These are phyloP conservation scores for Stenopsyche tienmushanensis DNA, from an alignment of 1,140 invertebrate genomes.

Conservation along the genomic window DNA sequence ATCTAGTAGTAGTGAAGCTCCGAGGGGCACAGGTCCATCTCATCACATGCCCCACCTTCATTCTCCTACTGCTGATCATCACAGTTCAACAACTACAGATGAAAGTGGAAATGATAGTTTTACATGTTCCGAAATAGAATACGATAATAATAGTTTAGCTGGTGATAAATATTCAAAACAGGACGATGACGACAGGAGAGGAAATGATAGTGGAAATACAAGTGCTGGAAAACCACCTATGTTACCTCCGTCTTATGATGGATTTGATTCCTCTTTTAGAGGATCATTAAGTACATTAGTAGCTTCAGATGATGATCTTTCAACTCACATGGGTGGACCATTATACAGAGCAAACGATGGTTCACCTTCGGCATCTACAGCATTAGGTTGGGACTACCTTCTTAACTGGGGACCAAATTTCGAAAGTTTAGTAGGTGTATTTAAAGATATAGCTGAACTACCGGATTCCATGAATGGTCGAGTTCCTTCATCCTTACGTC, in stretches of 20 bases:
- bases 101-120: constrained; percentile 97
- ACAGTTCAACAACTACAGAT: constrained; percentile 85
- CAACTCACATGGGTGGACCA: constrained; percentile 67
- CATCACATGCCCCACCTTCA: constrained; percentile 66
- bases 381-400: constrained; percentile 89
- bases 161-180: constrained; percentile 81
- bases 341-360: constrained; percentile 76
- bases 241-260: constrained; percentile 78
- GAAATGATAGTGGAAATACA: constrained; percentile 58
- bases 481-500: constrained; percentile 63
- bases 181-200: constrained; percentile 62
- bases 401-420: constrained; percentile 96
- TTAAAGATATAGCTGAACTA: constrained; percentile 93
- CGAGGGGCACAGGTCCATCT: constrained; percentile 62
- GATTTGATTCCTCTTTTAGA: constrained; percentile 89
- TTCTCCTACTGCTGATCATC: constrained; percentile 70
- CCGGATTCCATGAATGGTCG: constrained; percentile 75
- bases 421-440: constrained; percentile 91
- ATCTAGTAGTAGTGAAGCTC: constrained; percentile 86
- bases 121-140: constrained; percentile 97
- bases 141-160: constrained; percentile 83
- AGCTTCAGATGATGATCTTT: constrained; percentile 87
- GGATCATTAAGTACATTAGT: constrained; percentile 90
- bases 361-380: constrained; percentile 66
- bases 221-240: constrained; percentile 63